Conservation (phyloP, 2,113 vertebrate genomes). For the Mola mola region DNA sequence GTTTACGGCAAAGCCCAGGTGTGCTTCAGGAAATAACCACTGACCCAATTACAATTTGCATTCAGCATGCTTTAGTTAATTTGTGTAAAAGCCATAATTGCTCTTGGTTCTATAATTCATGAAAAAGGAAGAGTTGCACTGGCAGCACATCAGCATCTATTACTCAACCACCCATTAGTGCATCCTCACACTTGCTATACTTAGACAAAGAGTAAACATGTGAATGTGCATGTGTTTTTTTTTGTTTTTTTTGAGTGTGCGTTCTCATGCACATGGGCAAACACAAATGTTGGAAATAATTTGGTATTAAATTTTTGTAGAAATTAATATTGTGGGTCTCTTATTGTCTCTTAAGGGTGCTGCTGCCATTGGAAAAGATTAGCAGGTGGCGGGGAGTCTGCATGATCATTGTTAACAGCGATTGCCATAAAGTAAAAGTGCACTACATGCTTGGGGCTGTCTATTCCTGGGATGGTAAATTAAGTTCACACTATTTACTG, state of each 20-base stretch:
- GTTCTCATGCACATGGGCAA: constrained; percentile 1
- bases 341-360: constrained; percentile 42
- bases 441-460: constrained; percentile 7
- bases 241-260: too few relatives aligned
- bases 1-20: constrained; percentile 79
- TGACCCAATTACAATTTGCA: constrained; percentile 81
- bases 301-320: constrained; percentile 48
- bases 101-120: constrained; percentile 81
- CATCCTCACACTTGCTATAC: constrained; percentile 38
- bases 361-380: constrained; percentile 31
- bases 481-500: constrained; percentile 6
- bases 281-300: constrained; percentile 25
- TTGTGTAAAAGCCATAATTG: constrained; percentile 83
- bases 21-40: constrained; percentile 78
- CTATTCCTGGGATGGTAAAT: constrained; percentile 10
- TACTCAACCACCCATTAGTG: constrained; percentile 73
- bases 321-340: constrained; percentile 42
- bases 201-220: constrained; percentile 50
- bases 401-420: constrained; percentile 28
- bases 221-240: constrained; percentile 1
- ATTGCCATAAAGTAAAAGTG: constrained; percentile 22
- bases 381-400: constrained; percentile 33
- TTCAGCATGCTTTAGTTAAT: constrained; percentile 79
- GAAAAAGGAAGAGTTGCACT: constrained; percentile 68
- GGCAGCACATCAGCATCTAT: constrained; percentile 77